Base-by-base conservation (phyloP, 1,140 invertebrate species). In the Microplitis demolitor region DNA sequence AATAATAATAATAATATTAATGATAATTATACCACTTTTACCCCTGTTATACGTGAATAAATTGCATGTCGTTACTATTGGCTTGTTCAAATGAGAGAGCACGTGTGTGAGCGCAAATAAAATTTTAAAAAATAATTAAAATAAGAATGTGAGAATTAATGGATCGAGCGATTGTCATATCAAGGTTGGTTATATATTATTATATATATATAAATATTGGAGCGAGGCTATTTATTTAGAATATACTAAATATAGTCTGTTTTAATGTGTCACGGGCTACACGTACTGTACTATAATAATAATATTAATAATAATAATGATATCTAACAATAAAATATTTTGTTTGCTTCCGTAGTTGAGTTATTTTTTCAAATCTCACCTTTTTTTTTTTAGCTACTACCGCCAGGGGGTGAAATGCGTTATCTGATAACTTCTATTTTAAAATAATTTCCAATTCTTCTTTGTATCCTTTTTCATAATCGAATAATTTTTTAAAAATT, bases 311-410 rank as follows among this genome's bases (percentile, higher is more conserved):
- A 39, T 39, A 39, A 39, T 39, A 39, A 39, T 39, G 11, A 39
- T 87, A 87, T 87, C 78, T 87, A 84, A 87, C 83, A 87, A 87
- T 87, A 87, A 87, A 87, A 80, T 87, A 87, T 87, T 87, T 87
- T 87, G 85, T 87, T 87, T 86, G 86, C 86, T 87, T 87, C 84
- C 86, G 82, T 71, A 68, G 39, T 64, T 13, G 39, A 58, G 31
- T 72, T 71, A 72, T 54, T 45, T 77, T 72, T 66, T 68, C 78
- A 4, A 4, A 54, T 14, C 1, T 14, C 8, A 54, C 31, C 24
- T 34, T 60, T 60, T 34, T 33, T 31, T 5, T 11, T 33, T 31
- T 24, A 24, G 24, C 24, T 24, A 1, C 2, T 24, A 24, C 1
- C 0, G 24, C 1, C 0, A 24, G 24, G 24, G 24, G 24, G 1